Base-by-base conservation (phyloP, 2,113 vertebrate species). In the Rhynchopsitta pachyrhyncha region DNA sequence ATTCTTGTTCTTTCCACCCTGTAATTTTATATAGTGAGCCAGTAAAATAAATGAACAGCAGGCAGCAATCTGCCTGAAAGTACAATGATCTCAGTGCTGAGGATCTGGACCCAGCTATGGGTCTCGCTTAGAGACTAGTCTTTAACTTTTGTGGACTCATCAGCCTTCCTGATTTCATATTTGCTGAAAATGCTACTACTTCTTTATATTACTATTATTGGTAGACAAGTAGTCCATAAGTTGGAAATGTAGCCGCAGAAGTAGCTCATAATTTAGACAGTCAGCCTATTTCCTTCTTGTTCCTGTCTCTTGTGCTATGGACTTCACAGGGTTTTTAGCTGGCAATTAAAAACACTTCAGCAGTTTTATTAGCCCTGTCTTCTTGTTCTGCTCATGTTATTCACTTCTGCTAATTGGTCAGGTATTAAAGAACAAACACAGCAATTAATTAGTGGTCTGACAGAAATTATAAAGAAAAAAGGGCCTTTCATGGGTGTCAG, bases 361-460 rank as follows among this genome's bases (percentile, higher is more conserved):
- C 29, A 81, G 42, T 67, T 92, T 94, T 88, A 92, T 87, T 91
- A 87, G 74, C 31, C 42, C 60, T 79, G 69, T 47, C 63, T 41
- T 94, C 80, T 84, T 79, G 52, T 93, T 89, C 90, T 94, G 49
- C 47, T 60, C 62, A 59, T 88, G 50, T 92, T 95, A 85, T 92
- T 97, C 96, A 79, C 49, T 91, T 90, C 52, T 49, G 55, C 31
- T 94, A 97, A 95, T 96, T 92, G 39, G 55, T 63, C 88, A 96
- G 90, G 82, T 96, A 90, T 91, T 88, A 92, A 95, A 94, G 91
- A 95, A 93, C 63, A 95, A 93, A 89, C 67, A 52, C 55, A 83
- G 28, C 75, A 97, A 97, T 95, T 95, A 93, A 95, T 96, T 93
- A 95, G 90, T 93, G 91, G 92, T 86, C 47, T 96, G 80, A 93